phyloP scores from a whole-genome alignment of 2,888 invertebrate species.

The Automeris io region DNA sequence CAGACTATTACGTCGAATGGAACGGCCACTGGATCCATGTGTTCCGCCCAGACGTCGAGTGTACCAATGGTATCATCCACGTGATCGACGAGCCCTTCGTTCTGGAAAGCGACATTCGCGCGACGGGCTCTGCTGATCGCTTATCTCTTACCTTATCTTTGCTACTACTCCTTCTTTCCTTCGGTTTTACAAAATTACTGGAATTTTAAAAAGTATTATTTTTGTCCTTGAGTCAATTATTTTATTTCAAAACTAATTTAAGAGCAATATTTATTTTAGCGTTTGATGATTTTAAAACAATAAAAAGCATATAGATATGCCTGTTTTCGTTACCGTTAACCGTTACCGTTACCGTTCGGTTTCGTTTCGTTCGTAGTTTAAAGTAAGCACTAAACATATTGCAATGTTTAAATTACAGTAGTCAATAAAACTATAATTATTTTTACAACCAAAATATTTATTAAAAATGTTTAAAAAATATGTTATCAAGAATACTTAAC shows the following conservation, averaged over 20 bases:
- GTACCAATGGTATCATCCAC: slow-evolving; percentile 97
- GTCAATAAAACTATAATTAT: too few relatives aligned
- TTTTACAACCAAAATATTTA: too few relatives aligned
- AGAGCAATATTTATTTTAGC: not conserved
- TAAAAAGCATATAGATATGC: too few relatives aligned
- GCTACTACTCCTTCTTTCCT: slow-evolving; percentile 37
- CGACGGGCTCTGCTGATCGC: slow-evolving; percentile 71
- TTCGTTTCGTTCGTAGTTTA: too few relatives aligned
- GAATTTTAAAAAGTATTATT: slow-evolving; percentile 38
- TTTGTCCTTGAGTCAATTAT: slow-evolving; percentile 26
- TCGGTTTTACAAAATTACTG: slow-evolving; percentile 45
- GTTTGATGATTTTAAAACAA: too few relatives aligned
- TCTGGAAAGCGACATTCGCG: slow-evolving; percentile 88
- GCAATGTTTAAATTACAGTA: too few relatives aligned
- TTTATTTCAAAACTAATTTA: slow-evolving; percentile 3
- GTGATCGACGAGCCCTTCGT: slow-evolving; percentile 93
- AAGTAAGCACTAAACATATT: too few relatives aligned
- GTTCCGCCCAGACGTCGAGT: slow-evolving; percentile 93
- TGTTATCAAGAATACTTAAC: too few relatives aligned
- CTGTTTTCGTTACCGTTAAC: too few relatives aligned
- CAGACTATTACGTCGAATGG: slow-evolving; percentile 92
- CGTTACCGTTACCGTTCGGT: too few relatives aligned
- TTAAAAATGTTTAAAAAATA: too few relatives aligned
- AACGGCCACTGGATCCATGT: slow-evolving; percentile 89
- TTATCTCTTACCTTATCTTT: slow-evolving; percentile 30